Evolutionary conservation across 2,113 vertebrate species (phyloP), one percentile per base, ranked within the genome.

Genomic region (Cisticola juncidis): DNA sequence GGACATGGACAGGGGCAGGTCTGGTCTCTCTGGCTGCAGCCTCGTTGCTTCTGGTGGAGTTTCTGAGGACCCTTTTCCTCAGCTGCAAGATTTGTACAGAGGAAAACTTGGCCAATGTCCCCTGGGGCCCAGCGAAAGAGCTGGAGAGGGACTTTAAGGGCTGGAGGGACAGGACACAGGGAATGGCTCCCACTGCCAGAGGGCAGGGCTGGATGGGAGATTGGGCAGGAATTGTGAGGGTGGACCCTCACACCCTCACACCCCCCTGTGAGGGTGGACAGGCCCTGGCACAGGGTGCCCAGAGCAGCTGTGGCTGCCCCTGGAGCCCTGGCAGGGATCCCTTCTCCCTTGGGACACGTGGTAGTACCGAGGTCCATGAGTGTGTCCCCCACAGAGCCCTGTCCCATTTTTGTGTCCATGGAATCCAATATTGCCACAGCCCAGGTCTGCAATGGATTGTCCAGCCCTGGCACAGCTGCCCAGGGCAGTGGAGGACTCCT

Each of bases 231-330:
- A 74, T 50, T 31, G 8, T 29, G n/a, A n/a, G n/a, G n/a, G n/a
- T n/a, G n/a, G n/a, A n/a, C n/a, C n/a, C n/a, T n/a, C n/a, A n/a
- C n/a, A n/a, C n/a, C n/a, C n/a, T n/a, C n/a, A n/a, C n/a, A n/a
- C n/a, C n/a, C 57, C 29, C 23, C 42, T 40, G n/a, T 0, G 0
- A 64, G 40, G 22, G 40, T 11, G 57, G 13, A 16, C 2, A 71
- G 65, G 31, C 6, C 11, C 65, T 72, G 69, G 58, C 5, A 38
- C 18, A 26, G 45, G 15, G 6, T 71, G 20, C 21, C 47, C 33
- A 62, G 28, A 47, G 68, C 4, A 62, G 48, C 28, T 64, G 40
- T 2, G 33, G 40, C 48, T 83, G 48, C 33, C 22, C 58, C 58
- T 38, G 69, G 18, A 47, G 38, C 14, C 28, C 69, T 56, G 58